Evolutionary conservation across 2,888 invertebrate genomes (phyloP).

Genomic region (Lepidochitona cinerea): DNA sequence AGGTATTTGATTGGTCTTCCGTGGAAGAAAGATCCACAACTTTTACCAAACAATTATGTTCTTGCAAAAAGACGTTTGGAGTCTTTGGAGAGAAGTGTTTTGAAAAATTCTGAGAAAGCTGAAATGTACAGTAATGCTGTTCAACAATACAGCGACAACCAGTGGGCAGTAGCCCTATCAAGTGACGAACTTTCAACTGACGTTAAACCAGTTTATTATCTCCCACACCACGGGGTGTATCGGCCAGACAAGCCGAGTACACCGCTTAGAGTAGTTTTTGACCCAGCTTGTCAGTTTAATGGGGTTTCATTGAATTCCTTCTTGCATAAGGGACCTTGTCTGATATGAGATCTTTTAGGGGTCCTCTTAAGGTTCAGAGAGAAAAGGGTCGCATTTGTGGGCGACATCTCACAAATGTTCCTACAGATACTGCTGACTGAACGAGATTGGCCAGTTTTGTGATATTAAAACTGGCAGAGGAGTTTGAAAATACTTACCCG

Average conservation of each 20-base stretch:
- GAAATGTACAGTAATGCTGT: slow-evolving; percentile 10
- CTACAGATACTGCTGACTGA: too few species aligned
- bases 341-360: too few species aligned
- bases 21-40: slow-evolving; percentile 13
- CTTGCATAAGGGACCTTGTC: slow-evolving; percentile 14
- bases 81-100: slow-evolving; percentile 15
- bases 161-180: slow-evolving; percentile 4
- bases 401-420: too few species aligned
- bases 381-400: too few species aligned
- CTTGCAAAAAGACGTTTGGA: slow-evolving; percentile 8
- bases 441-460: slow-evolving; percentile 12
- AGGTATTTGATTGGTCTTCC: slow-evolving; percentile 9
- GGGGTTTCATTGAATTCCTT: slow-evolving; percentile 14
- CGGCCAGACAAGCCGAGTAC: slow-evolving; percentile 15
- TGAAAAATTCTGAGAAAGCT: slow-evolving; percentile 4
- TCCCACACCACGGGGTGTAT: slow-evolving; percentile 21
- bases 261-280: slow-evolving; percentile 18
- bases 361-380: too few species aligned
- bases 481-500: not conserved
- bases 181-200: not conserved
- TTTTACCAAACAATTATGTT: slow-evolving; percentile 10
- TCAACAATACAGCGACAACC: slow-evolving; percentile 9
- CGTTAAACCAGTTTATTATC: slow-evolving; percentile 9
- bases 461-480: slow-evolving; percentile 11
- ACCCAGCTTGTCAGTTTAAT: too few species aligned